A percentile compares a stretch with the other conserved stretches of the same genome.
These are phyloP conservation scores for Montipora capricornis DNA, from an alignment of 64 coral and sea anemone species.

Conservation along the genomic window DNA sequence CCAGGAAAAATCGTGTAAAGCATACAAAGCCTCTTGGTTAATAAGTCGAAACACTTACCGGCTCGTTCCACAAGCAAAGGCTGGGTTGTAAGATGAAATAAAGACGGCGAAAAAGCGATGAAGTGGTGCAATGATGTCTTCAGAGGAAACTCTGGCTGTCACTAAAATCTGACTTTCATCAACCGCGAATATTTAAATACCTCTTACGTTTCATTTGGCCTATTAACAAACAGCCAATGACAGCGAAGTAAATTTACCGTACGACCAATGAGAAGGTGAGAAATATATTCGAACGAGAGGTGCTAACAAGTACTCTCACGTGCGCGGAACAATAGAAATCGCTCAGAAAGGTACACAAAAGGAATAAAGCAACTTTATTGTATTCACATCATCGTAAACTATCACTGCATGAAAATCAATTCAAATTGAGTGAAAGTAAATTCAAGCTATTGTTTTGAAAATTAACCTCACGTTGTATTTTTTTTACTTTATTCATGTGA, in stretches of 20 bases:
- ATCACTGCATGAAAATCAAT: slow-evolving; percentile 50
- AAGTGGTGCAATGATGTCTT: background rate
- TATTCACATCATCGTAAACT: slow-evolving; percentile 36
- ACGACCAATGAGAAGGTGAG: slow-evolving; percentile 36
- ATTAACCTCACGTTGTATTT: background rate
- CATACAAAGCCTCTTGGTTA: background rate
- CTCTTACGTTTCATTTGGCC: slow-evolving; percentile 81
- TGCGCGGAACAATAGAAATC: slow-evolving; percentile 67
- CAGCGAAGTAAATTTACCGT: background rate
- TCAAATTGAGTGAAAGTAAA: slow-evolving; percentile 40
- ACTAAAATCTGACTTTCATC: slow-evolving; percentile 68
- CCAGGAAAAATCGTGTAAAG: background rate
- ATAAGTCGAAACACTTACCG: slow-evolving; percentile 11
- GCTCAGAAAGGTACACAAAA: slow-evolving; percentile 18
- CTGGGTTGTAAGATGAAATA: background rate
- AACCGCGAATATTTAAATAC: slow-evolving; percentile 92
- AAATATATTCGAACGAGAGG: slow-evolving; percentile 67
- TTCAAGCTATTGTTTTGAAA: slow-evolving; percentile 29
- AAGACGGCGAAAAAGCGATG: background rate
- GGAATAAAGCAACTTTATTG: slow-evolving; percentile 9
- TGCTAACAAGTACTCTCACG: slow-evolving; percentile 78
- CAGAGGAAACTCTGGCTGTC: slow-evolving; percentile 15
- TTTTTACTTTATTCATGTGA: too few relatives aligned
- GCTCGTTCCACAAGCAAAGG: background rate
- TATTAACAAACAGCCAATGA: slow-evolving; percentile 78